A percentile compares a stretch with the other conserved stretches of the same genome.
phyloP scores from a whole-genome alignment of 2,797 vertebrate species.

The Acestrorhynchus altus region DNA sequence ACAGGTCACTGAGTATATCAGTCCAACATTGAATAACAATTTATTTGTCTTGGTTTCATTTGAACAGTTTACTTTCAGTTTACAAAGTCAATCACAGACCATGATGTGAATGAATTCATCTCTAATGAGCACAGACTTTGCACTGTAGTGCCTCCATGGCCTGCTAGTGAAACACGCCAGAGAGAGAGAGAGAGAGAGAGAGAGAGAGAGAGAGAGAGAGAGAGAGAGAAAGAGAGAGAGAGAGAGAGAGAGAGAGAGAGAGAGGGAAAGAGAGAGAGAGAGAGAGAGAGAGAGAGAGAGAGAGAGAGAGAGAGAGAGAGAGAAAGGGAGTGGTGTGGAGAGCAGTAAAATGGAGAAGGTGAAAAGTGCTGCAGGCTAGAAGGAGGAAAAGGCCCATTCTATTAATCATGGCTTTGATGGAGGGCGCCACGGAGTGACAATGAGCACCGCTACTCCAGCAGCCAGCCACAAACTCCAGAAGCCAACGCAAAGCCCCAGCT shows the following conservation, averaged over 20 bases:
- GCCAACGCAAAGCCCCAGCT: slow-evolving; percentile 44
- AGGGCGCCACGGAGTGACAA: slow-evolving; percentile 65
- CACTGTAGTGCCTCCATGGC: slow-evolving; percentile 23
- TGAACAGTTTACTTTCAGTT: slow-evolving; percentile 25
- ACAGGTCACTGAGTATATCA: not conserved
- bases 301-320: slow-evolving; percentile 22
- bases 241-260: slow-evolving; percentile 30
- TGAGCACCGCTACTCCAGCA: slow-evolving; percentile 54
- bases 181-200: slow-evolving; percentile 24
- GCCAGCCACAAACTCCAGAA: slow-evolving; percentile 38
- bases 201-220: not conserved
- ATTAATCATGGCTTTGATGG: slow-evolving; percentile 80
- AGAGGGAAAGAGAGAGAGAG: not conserved
- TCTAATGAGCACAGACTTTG: slow-evolving; percentile 18
- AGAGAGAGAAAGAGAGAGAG: slow-evolving; percentile 23
- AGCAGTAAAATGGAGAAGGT: slow-evolving; percentile 54
- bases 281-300: not conserved
- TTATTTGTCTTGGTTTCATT: not conserved
- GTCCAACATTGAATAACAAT: not conserved
- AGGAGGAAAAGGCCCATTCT: slow-evolving; percentile 65
- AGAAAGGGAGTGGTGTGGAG: slow-evolving; percentile 39
- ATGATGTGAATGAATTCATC: slow-evolving; percentile 21
- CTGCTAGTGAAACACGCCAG: slow-evolving; percentile 3
- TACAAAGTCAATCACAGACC: slow-evolving; percentile 12
- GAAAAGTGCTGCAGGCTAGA: slow-evolving; percentile 63